These are phyloP conservation scores for Ornithoptera alexandrae DNA, from an alignment of 2,888 invertebrate genomes.

Conservation along the genomic window DNA sequence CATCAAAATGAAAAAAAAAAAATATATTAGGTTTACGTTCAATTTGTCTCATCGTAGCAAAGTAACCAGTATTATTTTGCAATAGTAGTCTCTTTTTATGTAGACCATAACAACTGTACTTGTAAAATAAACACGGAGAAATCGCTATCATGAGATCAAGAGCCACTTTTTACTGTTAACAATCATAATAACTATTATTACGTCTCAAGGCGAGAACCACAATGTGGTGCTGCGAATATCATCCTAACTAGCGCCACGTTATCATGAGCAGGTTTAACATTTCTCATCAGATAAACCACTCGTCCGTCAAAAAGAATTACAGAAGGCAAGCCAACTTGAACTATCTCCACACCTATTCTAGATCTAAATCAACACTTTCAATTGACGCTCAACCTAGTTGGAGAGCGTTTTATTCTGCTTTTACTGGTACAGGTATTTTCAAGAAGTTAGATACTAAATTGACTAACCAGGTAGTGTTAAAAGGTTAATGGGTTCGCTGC, in stretches of 20 bases:
- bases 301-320: too few species aligned
- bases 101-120: neutral
- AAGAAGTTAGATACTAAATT: neutral
- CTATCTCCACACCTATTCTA: too few species aligned
- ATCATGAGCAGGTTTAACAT: too few species aligned
- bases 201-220: neutral
- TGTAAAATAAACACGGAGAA: neutral
- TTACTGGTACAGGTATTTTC: neutral
- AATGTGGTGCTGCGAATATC: too few species aligned
- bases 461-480: slow-evolving; percentile 78
- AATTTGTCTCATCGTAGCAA: neutral
- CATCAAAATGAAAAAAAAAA: neutral
- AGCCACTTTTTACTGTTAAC: neutral
- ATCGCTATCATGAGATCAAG: neutral
- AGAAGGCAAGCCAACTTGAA: too few species aligned
- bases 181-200: neutral
- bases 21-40: neutral
- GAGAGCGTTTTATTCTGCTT: too few species aligned
- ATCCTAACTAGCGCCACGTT: too few species aligned
- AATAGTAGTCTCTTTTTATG: neutral
- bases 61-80: neutral
- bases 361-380: too few species aligned
- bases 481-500: slow-evolving; percentile 82
- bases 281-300: too few species aligned
- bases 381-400: too few species aligned